A percentile compares a stretch with the other conserved stretches of the same genome.
These are phyloP conservation scores for Drosophila lini DNA, from an alignment of 1,140 invertebrate genomes.

Conservation along the genomic window DNA sequence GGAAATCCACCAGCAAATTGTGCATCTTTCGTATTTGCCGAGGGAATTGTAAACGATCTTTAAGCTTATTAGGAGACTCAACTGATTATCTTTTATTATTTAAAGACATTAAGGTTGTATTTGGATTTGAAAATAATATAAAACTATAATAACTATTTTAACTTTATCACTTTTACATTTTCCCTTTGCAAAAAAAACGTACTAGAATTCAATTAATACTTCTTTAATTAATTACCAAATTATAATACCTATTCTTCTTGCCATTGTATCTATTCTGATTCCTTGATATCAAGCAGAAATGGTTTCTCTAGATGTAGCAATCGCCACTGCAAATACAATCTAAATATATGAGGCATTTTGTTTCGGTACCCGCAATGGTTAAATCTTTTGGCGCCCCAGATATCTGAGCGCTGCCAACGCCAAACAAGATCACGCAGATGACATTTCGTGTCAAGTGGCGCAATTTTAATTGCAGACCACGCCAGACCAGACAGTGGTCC, in stretches of 20 bases:
- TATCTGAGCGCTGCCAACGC: slow-evolving; percentile 35
- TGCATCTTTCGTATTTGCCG: slow-evolving; percentile 11
- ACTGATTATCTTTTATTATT: neutral
- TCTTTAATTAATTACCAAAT: neutral
- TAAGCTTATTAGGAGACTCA: neutral
- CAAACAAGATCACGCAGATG: slow-evolving; percentile 38
- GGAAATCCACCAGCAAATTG: slow-evolving; percentile 23
- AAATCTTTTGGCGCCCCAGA: slow-evolving; percentile 57
- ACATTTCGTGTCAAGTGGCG: slow-evolving; percentile 39
- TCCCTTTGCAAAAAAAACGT: neutral
- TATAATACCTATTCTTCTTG: slow-evolving; percentile 18
- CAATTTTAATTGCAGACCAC: slow-evolving; percentile 75
- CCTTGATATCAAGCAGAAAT: slow-evolving; percentile 1
- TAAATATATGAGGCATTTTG: slow-evolving; percentile 39
- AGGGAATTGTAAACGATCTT: slow-evolving; percentile 3
- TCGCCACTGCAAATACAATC: slow-evolving; percentile 17
- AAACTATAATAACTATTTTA: neutral
- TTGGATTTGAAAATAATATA: neutral
- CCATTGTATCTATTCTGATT: neutral
- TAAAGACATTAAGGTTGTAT: neutral
- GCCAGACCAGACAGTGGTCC: slow-evolving; percentile 79
- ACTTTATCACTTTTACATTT: neutral
- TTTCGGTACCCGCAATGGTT: slow-evolving; percentile 10
- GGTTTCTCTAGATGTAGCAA: neutral
- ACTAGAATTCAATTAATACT: neutral